Base-by-base conservation (phyloP, 2,888 invertebrate species). In the Lottia scabra region DNA sequence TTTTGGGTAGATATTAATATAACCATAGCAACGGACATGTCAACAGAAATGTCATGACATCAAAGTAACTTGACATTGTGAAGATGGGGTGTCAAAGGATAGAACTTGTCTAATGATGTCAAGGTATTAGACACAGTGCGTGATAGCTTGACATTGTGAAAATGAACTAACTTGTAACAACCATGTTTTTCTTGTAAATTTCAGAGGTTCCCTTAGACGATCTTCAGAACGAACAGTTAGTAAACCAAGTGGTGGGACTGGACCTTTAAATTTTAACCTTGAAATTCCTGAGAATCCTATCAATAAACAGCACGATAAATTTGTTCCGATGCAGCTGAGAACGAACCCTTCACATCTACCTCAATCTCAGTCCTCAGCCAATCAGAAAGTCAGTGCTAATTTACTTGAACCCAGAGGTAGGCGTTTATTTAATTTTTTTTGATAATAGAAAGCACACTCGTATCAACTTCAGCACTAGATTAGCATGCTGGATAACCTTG, bases 311-410 rank as follows among this genome's bases (percentile, higher is more conserved):
- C 79, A 83, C 38, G 83, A 81, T 75, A 87, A 85, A 73, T 87
- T 87, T 79, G 82, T 87, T 2, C 87, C 88, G 2, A 86, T 86
- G 84, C 87, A 87, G 77, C 79, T 87, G n/a, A 73, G 87, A 27
- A 86, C 87, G 30, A 87, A 87, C 72, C 87, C 87, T n/a, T 79
- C 83, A n/a, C 87, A 88, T 72, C 77, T 87, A 2, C 82, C 85
- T 3, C 68, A 79, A 8, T 78, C 75, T 38, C 83, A 83, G 44
- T 78, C 84, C 27, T 19, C 19, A 56, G 8, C 56, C n/a, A n/a
- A n/a, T 19, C 83, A 84, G 74, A 76, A 85, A 70, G 79, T 84
- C 63, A 84, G 83, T 66, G 83, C 85, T 4, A 81, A 83, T 0
- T 70, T 85, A 16, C 71, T 74, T 23, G 80, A 80, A 19, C 65